phyloP scores from a whole-genome alignment of 1,140 invertebrate genomes.

The Macrobrachium rosenbergii region DNA sequence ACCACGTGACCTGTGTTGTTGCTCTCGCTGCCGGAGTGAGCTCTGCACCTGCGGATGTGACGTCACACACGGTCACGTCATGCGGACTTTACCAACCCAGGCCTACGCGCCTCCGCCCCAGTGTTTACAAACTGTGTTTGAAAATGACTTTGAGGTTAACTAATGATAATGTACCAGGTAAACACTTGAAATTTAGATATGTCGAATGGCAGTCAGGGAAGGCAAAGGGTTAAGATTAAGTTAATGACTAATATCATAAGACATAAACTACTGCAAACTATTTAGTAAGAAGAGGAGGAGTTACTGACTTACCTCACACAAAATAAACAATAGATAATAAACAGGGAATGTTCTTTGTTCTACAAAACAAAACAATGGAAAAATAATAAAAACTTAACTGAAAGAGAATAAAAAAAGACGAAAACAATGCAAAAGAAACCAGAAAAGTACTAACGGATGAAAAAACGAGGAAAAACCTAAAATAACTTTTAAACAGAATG shows the following conservation, averaged over 20 bases:
- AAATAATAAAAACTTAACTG: neutral
- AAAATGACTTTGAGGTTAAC: neutral
- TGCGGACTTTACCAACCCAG: conserved; percentile 9
- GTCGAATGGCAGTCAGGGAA: too few species aligned
- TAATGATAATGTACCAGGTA: too few species aligned
- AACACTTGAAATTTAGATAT: too few species aligned
- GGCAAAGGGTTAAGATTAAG: too few species aligned
- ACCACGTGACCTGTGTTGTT: conserved; percentile 48
- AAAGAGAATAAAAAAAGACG: too few species aligned
- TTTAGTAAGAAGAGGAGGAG: too few species aligned
- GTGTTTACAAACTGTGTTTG: neutral
- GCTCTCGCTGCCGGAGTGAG: conserved; percentile 38
- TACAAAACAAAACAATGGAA: neutral
- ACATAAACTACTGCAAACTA: too few species aligned
- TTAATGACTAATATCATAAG: too few species aligned
- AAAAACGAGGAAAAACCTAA: neutral
- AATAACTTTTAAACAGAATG: neutral
- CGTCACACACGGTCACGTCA: conserved; percentile 24
- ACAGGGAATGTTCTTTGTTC: neutral
- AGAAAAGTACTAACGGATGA: neutral
- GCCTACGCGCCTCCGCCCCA: neutral
- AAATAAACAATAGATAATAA: too few species aligned
- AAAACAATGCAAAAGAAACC: neutral
- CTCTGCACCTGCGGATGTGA: neutral
- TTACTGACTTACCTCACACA: too few species aligned